These are phyloP conservation scores for Melanocharis versteri DNA, from an alignment of 2,113 vertebrate genomes.

Conservation along the genomic window DNA sequence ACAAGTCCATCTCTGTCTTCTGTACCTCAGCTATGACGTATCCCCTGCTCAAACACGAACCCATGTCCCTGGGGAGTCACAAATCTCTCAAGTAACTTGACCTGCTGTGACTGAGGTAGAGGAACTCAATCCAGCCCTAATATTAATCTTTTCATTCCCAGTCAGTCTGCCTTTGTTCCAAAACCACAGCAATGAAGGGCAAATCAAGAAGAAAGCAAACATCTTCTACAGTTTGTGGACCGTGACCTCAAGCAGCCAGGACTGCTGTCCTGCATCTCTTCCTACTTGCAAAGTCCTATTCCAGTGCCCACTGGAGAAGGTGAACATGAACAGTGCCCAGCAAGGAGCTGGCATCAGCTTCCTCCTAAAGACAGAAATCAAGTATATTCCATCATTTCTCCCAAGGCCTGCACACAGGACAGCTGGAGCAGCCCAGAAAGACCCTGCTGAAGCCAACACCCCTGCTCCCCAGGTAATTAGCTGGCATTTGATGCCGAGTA, in stretches of 20 bases:
- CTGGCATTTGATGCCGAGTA: background rate
- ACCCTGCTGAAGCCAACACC: background rate
- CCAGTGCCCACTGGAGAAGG: background rate
- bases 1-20: background rate
- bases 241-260: background rate
- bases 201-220: background rate
- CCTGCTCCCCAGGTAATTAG: fast-evolving
- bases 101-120: background rate
- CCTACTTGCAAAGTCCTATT: background rate
- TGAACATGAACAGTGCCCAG: background rate
- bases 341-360: background rate
- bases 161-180: background rate
- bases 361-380: background rate
- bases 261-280: background rate
- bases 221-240: background rate
- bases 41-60: background rate
- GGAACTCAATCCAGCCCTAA: background rate
- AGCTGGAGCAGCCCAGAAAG: background rate
- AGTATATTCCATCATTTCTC: background rate
- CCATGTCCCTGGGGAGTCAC: background rate
- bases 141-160: background rate
- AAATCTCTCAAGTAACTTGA: background rate
- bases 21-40: background rate
- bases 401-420: background rate
- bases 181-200: background rate